Evolutionary conservation across 2,888 invertebrate genomes (phyloP).

Genomic region (Dromius quadrimaculatus): DNA sequence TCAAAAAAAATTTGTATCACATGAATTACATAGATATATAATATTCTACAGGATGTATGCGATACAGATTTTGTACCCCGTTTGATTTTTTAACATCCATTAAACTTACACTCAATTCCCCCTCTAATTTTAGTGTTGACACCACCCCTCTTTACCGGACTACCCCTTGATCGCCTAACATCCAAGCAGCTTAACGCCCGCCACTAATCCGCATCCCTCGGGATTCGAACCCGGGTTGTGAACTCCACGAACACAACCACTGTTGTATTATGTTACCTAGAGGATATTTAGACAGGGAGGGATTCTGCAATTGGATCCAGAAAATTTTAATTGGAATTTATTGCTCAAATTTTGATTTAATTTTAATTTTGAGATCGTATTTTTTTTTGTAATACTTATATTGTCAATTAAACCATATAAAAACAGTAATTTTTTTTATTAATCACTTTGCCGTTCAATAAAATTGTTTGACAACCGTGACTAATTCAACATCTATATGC

Average conservation of each 20-base stretch:
- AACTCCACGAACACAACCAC: background rate
- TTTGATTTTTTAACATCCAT: background rate
- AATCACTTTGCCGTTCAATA: no score
- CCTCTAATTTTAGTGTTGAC: background rate
- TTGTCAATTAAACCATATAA: no score
- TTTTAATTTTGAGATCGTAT: no score
- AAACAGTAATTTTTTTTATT: no score
- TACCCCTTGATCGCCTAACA: background rate
- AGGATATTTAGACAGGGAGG: no score
- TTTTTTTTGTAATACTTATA: no score
- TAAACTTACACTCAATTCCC: background rate
- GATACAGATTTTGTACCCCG: background rate
- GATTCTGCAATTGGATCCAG: no score
- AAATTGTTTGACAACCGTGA: no score
- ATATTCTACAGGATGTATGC: background rate
- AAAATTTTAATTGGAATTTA: no score
- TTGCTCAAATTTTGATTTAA: no score
- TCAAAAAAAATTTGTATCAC: background rate
- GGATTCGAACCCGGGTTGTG: background rate
- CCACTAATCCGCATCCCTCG: constrained; percentile 1
- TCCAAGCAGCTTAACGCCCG: background rate
- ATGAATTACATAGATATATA: background rate
- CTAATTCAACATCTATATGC: no score
- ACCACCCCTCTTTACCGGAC: background rate
- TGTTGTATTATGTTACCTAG: background rate